Percentiles rank a stretch among this genome's conserved stretches.
These are phyloP conservation scores for Lepeophtheirus salmonis DNA, from an alignment of 1,140 invertebrate genomes.

Conservation along the genomic window DNA sequence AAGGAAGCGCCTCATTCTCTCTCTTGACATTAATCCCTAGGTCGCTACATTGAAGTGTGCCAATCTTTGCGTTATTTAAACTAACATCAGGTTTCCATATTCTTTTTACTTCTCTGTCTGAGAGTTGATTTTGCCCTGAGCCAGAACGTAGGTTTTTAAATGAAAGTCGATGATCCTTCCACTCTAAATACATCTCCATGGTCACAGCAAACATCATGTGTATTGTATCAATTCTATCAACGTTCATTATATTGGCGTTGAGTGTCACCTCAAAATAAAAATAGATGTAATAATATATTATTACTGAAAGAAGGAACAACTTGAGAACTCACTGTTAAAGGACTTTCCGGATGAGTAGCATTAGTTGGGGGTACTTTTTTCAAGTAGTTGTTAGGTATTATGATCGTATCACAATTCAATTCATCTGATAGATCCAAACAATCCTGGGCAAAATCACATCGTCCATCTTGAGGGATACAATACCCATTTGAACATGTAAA, in stretches of 20 bases:
- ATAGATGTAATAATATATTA: not conserved
- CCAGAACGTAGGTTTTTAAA: not conserved
- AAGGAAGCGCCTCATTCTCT: not conserved
- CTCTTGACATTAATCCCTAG: conserved; percentile 7
- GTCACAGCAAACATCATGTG: conserved; percentile 12
- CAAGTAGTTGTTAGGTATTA: conserved; percentile 16
- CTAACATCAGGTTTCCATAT: conserved; percentile 3
- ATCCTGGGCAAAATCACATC: conserved; percentile 18
- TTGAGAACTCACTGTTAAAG: not conserved
- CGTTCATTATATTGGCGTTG: not conserved
- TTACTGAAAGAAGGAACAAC: too few relatives aligned
- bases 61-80: conserved; percentile 9
- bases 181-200: conserved; percentile 1
- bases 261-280: not conserved
- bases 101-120: not conserved
- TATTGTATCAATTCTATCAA: conserved; percentile 8
- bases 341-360: not conserved
- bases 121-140: not conserved
- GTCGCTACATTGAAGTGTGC: not conserved
- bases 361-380: conserved; percentile 18
- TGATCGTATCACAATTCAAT: conserved; percentile 19
- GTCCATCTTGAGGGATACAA: conserved; percentile 16
- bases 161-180: conserved; percentile 6
- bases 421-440: conserved; percentile 21
- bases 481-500: conserved; percentile 19